Evolutionary conservation across 1,140 invertebrate species (phyloP).

Genomic region (Diorhabda elongata): DNA sequence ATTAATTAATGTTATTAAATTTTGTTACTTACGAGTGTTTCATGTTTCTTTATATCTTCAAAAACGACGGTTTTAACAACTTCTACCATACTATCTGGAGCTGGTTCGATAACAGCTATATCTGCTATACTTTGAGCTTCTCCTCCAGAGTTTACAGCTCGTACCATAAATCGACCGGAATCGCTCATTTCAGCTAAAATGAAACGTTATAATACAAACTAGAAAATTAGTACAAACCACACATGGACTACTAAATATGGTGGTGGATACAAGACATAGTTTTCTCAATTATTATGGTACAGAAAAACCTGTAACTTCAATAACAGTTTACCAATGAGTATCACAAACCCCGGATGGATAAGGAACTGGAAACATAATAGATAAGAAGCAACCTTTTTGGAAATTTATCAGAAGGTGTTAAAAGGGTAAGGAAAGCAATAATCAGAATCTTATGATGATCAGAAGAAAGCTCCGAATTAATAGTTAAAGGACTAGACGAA

Average conservation of each 20-base stretch:
- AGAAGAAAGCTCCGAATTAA: too few relatives aligned
- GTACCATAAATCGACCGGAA: conserved; percentile 69
- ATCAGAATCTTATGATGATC: too few relatives aligned
- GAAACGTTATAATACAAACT: neutral
- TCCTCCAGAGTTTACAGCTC: conserved; percentile 67
- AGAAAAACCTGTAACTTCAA: too few relatives aligned
- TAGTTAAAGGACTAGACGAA: too few relatives aligned
- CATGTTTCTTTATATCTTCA: conserved; percentile 52
- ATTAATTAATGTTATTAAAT: neutral
- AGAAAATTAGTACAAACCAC: conserved; percentile 3
- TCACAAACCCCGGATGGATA: too few relatives aligned
- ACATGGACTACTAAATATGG: neutral
- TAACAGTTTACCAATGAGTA: too few relatives aligned
- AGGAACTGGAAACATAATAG: too few relatives aligned
- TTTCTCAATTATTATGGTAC: too few relatives aligned
- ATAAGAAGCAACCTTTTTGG: too few relatives aligned
- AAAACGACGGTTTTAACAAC: conserved; percentile 63
- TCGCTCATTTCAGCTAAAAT: conserved; percentile 56
- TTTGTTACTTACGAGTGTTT: conserved; percentile 42
- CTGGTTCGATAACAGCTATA: conserved; percentile 67
- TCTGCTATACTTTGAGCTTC: conserved; percentile 75
- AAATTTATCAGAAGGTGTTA: too few relatives aligned
- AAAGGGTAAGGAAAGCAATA: too few relatives aligned
- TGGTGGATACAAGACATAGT: too few relatives aligned
- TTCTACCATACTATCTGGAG: conserved; percentile 63